phyloP scores from a whole-genome alignment of 2,888 invertebrate genomes.

The Drosophila helvetica region DNA sequence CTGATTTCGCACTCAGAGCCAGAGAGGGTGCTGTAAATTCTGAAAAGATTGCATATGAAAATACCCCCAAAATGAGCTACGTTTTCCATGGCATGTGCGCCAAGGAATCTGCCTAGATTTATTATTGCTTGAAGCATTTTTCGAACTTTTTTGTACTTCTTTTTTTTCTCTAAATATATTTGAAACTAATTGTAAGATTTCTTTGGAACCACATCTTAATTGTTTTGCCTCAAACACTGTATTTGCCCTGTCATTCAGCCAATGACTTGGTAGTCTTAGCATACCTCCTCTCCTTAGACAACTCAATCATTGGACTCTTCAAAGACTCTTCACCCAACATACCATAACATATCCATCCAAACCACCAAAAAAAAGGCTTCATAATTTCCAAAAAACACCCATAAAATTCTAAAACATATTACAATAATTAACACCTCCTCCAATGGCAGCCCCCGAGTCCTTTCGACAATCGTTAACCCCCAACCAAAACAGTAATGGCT shows the following conservation, averaged over 20 bases:
- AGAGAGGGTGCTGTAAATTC: slow-evolving; percentile 50
- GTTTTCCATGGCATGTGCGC: neutral
- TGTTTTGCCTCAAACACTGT: neutral
- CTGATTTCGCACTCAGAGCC: slow-evolving; percentile 28
- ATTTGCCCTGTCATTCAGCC: neutral
- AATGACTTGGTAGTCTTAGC: neutral
- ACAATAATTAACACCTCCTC: slow-evolving; percentile 59
- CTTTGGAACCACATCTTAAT: neutral
- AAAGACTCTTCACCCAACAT: too few species aligned
- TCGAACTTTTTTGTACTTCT: too few species aligned
- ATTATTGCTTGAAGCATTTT: neutral
- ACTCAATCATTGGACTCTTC: neutral
- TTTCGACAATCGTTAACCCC: slow-evolving; percentile 22
- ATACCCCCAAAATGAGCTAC: neutral
- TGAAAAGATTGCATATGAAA: slow-evolving; percentile 24
- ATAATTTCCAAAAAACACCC: slow-evolving; percentile 4
- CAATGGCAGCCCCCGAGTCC: slow-evolving; percentile 2
- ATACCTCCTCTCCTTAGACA: neutral
- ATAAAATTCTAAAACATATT: slow-evolving; percentile 45
- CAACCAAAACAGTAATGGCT: slow-evolving; percentile 48
- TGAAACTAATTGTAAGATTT: too few species aligned
- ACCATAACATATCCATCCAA: neutral
- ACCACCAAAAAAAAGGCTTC: neutral
- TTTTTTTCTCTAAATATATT: too few species aligned
- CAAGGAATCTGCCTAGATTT: neutral